Conservation (phyloP, 1,140 invertebrate species). For the Hycleus phaleratus region DNA sequence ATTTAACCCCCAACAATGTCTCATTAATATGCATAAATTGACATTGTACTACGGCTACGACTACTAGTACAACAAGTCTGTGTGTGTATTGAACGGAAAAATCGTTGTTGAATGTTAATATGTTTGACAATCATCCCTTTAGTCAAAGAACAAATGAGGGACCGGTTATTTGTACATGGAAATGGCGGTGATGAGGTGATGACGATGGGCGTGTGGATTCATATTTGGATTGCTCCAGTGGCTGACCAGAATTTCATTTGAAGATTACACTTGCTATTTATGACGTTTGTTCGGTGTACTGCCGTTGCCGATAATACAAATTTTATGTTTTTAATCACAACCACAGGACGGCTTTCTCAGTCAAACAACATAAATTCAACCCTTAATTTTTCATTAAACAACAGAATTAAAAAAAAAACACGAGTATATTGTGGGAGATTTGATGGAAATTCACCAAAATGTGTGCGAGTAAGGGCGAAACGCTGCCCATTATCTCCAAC, state of each 20-base stretch:
- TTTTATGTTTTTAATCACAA: constrained; percentile 13
- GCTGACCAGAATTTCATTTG: constrained; percentile 22
- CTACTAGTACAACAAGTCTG: background rate
- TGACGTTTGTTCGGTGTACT: constrained; percentile 13
- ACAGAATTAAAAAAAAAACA: background rate
- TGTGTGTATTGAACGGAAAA: constrained; percentile 23
- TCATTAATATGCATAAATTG: constrained; percentile 29
- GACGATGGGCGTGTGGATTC: constrained; percentile 6
- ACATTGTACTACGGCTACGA: constrained; percentile 16
- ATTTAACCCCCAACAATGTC: background rate
- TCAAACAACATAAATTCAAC: background rate
- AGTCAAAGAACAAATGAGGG: background rate
- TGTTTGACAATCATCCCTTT: constrained; percentile 18
- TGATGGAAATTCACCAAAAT: background rate
- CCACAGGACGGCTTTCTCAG: background rate
- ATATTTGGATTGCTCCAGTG: constrained; percentile 17
- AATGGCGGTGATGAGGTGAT: constrained; percentile 5
- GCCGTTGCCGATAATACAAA: constrained; percentile 6
- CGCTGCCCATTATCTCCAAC: background rate
- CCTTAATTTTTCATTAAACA: background rate
- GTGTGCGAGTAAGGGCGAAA: background rate
- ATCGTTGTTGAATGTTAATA: constrained; percentile 25
- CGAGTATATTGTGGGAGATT: background rate
- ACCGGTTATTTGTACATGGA: constrained; percentile 21
- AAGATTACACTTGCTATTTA: constrained; percentile 20